Evolutionary conservation across 1,140 invertebrate species (phyloP).

Genomic region (Aphidius gifuensis): DNA sequence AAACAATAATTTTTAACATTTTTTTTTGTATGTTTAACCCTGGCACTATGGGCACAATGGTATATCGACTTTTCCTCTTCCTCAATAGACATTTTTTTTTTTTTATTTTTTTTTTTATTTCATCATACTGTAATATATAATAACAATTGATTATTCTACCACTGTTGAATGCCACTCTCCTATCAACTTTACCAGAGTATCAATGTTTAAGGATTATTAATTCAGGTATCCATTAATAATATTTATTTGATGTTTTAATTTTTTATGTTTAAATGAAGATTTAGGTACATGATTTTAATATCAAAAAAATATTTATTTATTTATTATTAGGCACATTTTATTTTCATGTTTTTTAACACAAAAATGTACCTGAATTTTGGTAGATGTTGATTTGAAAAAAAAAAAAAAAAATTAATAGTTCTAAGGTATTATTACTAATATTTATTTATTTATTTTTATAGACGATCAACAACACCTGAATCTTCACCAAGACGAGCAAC

Average conservation of each 20-base stretch:
- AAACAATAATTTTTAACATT: too few species aligned
- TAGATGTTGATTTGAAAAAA: too few species aligned
- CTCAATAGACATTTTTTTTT: too few species aligned
- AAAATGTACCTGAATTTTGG: too few species aligned
- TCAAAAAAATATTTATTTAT: background rate
- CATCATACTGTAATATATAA: background rate
- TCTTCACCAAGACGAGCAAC: slow-evolving; percentile 40
- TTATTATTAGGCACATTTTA: slow-evolving; percentile 12
- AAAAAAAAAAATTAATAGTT: too few species aligned
- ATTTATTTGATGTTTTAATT: slow-evolving; percentile 3
- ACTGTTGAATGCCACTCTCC: slow-evolving; percentile 6
- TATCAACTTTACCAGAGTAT: slow-evolving; percentile 17
- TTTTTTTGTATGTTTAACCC: too few species aligned
- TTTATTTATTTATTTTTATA: slow-evolving; percentile 25
- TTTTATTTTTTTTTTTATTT: too few species aligned
- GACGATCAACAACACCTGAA: slow-evolving; percentile 45
- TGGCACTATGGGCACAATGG: too few species aligned
- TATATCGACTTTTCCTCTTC: too few species aligned
- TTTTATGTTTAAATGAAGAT: background rate
- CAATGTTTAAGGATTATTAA: slow-evolving; percentile 15
- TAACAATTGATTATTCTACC: slow-evolving; percentile 6
- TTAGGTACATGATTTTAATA: background rate
- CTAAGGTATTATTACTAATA: slow-evolving; percentile 37
- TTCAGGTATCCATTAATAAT: slow-evolving; percentile 23
- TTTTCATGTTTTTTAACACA: too few species aligned